These are phyloP conservation scores for Archocentrus centrarchus DNA, from an alignment of 2,113 vertebrate species.

Conservation along the genomic window DNA sequence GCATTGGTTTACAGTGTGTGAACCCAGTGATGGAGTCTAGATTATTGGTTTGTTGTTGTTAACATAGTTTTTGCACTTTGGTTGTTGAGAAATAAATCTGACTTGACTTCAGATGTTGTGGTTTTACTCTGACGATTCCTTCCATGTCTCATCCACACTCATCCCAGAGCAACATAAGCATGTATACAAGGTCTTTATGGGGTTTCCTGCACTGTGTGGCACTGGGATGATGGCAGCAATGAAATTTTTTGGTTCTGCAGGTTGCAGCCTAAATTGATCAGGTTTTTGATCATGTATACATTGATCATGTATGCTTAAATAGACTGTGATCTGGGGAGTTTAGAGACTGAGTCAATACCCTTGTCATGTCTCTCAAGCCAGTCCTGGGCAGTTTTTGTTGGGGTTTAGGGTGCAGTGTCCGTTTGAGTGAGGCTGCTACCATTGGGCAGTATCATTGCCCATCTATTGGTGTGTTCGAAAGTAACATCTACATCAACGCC, in stretches of 20 bases:
- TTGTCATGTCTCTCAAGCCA: not conserved
- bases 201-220: not conserved
- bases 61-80: accelerated
- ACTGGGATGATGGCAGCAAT: not conserved
- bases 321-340: not conserved
- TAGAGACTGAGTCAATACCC: accelerated
- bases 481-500: not conserved
- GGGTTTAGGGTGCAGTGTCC: not conserved
- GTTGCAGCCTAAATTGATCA: not conserved
- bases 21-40: not conserved
- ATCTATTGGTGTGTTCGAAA: not conserved
- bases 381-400: not conserved
- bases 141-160: not conserved
- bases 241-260: accelerated
- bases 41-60: not conserved
- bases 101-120: not conserved
- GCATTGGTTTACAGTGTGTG: not conserved
- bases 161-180: not conserved
- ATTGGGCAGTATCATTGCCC: not conserved
- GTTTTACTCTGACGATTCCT: not conserved
- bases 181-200: not conserved
- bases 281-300: not conserved
- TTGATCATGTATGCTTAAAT: not conserved
- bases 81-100: not conserved
- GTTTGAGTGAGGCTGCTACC: not conserved